Evolutionary conservation across 2,797 vertebrate species (phyloP).

Genomic region (Enteromius unitaeniatus): DNA sequence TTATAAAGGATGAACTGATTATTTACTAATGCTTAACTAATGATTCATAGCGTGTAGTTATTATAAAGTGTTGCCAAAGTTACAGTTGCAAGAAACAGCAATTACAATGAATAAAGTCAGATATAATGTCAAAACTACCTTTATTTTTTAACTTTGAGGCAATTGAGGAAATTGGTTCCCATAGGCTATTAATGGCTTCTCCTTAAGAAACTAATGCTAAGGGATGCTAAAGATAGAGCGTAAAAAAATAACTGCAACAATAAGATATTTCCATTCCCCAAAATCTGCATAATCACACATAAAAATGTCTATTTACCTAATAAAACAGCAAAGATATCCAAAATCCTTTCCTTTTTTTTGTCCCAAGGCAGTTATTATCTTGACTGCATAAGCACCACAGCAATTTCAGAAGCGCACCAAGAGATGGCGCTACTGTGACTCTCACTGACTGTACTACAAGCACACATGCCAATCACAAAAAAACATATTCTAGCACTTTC

Average conservation of each 20-base stretch:
- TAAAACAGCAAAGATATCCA: neutral
- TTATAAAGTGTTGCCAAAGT: neutral
- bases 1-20: too few species aligned
- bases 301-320: neutral
- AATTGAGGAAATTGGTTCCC: neutral
- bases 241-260: neutral
- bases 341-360: neutral
- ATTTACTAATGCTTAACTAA: too few species aligned
- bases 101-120: neutral
- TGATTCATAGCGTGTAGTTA: too few species aligned
- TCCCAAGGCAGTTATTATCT: neutral
- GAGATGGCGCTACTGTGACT: constrained; percentile 48
- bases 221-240: neutral
- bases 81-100: neutral
- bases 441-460: neutral
- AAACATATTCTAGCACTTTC: neutral
- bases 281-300: neutral
- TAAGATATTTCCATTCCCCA: neutral
- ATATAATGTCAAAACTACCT: neutral
- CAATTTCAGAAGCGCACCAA: constrained; percentile 32
- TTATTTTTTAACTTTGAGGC: neutral
- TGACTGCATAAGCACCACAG: neutral
- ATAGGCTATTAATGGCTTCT: neutral
- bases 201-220: neutral
- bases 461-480: constrained; percentile 6